These are phyloP conservation scores for Lagopus muta DNA, from an alignment of 2,113 vertebrate species.

Conservation along the genomic window DNA sequence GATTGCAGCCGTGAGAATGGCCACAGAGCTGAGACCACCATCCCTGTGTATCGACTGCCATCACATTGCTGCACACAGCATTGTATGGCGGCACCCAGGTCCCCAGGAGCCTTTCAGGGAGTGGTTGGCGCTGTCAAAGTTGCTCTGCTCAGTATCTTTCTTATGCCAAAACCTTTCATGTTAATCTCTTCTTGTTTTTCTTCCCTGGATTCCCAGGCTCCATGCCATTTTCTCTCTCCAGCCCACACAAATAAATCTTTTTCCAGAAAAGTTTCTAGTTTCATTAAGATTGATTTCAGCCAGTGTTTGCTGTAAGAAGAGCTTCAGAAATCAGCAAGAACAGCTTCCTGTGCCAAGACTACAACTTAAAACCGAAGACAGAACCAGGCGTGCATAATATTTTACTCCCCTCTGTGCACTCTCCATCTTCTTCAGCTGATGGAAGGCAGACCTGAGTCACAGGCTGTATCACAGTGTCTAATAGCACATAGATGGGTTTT, in stretches of 20 bases:
- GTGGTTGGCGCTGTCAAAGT: background rate
- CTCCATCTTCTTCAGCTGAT: background rate
- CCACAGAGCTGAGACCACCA: background rate
- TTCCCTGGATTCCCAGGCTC: background rate
- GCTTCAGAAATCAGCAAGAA: constrained; percentile 5
- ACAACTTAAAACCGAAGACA: background rate
- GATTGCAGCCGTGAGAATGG: background rate
- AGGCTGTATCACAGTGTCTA: background rate
- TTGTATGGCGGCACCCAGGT: background rate
- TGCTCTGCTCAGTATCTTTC: background rate
- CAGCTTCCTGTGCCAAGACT: constrained; percentile 12
- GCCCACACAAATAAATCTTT: background rate
- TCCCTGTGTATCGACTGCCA: too few species aligned
- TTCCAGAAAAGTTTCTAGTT: background rate
- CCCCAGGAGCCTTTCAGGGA: background rate
- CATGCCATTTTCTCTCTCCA: background rate
- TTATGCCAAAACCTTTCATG: background rate
- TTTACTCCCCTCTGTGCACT: background rate
- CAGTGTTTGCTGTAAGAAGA: background rate
- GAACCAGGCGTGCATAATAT: background rate
- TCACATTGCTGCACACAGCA: background rate
- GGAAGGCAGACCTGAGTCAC: constrained; percentile 3
- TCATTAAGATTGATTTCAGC: background rate
- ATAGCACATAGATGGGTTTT: constrained; percentile 6
- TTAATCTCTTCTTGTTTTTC: background rate